These are phyloP conservation scores for Dinomys branickii DNA, from an alignment of 2,113 vertebrate genomes.

Conservation along the genomic window DNA sequence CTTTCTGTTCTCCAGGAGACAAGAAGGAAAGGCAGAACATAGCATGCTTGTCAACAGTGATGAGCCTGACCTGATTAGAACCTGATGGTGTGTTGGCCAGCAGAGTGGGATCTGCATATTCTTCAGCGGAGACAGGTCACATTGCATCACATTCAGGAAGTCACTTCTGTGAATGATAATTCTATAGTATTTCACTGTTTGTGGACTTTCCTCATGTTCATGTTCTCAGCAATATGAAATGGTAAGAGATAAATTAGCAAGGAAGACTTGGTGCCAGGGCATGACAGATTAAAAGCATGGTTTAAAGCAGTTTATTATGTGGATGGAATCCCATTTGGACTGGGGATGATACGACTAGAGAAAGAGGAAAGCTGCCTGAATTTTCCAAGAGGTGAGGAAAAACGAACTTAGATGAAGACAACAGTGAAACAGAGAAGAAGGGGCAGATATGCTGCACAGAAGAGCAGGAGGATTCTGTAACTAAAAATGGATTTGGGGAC, in stretches of 20 bases:
- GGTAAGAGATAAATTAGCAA: neutral
- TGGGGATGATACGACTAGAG: neutral
- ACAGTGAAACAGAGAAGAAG: neutral
- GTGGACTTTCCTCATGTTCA: neutral
- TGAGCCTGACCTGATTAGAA: neutral
- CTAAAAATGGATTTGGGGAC: neutral
- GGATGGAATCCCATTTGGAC: neutral
- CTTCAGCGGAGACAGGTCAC: neutral
- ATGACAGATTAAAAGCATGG: neutral
- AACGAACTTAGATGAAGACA: neutral
- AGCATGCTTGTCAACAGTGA: accelerated
- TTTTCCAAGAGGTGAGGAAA: neutral
- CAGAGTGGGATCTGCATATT: neutral
- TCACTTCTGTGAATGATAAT: neutral
- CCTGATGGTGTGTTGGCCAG: neutral
- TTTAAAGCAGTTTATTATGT: constrained; percentile 9
- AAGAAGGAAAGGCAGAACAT: neutral
- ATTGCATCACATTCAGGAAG: neutral
- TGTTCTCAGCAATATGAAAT: neutral
- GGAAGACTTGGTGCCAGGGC: neutral
- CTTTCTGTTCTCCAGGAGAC: neutral
- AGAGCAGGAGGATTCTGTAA: neutral
- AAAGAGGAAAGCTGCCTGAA: neutral
- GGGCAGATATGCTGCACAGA: neutral
- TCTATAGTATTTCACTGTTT: neutral